A percentile compares a stretch with the other conserved stretches of the same genome.
Conservation (phyloP, 2,888 invertebrate genomes). For the Stratiomys singularior region DNA sequence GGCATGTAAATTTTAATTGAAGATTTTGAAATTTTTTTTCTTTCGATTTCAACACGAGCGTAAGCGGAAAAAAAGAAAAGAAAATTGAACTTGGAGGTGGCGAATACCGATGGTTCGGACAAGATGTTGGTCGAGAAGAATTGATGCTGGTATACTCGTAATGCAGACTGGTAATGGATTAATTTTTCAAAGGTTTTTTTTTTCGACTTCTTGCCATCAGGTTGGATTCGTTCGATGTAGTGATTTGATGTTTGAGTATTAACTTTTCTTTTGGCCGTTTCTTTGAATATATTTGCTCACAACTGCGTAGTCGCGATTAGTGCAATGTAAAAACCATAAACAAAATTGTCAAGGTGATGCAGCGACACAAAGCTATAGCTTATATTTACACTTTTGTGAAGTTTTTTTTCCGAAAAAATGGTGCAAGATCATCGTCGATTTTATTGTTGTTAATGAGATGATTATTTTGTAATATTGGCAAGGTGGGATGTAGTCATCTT, state of each 20-base stretch:
- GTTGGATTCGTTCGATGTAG: neutral
- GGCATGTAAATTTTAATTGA: conserved; percentile 2
- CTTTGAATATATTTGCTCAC: neutral
- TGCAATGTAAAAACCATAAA: neutral
- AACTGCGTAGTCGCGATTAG: neutral
- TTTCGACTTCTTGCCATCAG: neutral
- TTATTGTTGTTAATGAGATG: neutral
- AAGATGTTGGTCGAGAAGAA: neutral
- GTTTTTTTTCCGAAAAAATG: neutral
- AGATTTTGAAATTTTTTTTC: neutral
- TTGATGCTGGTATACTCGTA: neutral
- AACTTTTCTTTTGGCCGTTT: neutral
- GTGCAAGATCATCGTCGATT: neutral
- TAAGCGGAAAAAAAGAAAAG: neutral
- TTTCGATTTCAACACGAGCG: neutral
- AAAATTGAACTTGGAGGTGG: neutral
- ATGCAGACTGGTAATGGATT: neutral
- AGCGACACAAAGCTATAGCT: neutral
- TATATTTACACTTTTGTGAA: neutral
- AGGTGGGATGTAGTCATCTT: neutral
- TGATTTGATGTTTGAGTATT: neutral
- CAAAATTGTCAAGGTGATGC: neutral
- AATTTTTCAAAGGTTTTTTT: neutral
- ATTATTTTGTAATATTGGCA: neutral
- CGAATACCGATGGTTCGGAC: neutral